Conservation (phyloP, 2,113 vertebrate genomes). For the Ceuthmochares aereus region DNA sequence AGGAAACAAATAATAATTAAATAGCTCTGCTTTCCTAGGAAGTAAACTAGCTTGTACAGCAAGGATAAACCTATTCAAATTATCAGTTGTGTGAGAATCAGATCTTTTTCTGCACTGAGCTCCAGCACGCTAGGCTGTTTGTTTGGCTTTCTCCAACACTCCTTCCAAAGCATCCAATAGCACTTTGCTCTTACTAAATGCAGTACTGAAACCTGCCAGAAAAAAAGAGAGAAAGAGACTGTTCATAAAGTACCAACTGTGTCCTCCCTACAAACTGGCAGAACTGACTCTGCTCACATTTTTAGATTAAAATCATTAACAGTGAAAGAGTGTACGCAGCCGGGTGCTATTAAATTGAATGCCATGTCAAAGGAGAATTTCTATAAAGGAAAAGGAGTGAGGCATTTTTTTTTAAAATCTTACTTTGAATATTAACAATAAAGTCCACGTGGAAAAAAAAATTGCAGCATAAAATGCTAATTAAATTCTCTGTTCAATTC, state of each 20-base stretch:
- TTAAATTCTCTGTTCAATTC: background rate
- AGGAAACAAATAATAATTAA: background rate
- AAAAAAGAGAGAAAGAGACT: slow-evolving; percentile 59
- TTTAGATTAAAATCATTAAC: slow-evolving; percentile 1
- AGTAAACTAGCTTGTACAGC: background rate
- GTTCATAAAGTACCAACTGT: slow-evolving; percentile 61
- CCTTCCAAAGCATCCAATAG: slow-evolving; percentile 65
- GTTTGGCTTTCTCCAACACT: slow-evolving; percentile 65
- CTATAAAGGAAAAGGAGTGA: background rate
- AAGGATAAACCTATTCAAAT: slow-evolving; percentile 11
- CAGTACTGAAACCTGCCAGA: slow-evolving; percentile 64
- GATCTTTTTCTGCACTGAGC: slow-evolving; percentile 46
- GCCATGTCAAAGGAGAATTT: background rate
- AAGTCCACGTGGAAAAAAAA: background rate
- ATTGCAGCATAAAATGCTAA: background rate
- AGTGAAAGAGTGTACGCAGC: background rate
- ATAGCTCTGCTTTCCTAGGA: background rate
- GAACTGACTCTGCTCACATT: slow-evolving; percentile 5
- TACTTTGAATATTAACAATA: background rate
- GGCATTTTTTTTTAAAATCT: background rate
- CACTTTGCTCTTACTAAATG: slow-evolving; percentile 55
- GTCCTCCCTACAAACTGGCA: slow-evolving; percentile 7
- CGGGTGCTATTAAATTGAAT: background rate
- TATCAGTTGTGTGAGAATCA: slow-evolving; percentile 28
- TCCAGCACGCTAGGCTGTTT: slow-evolving; percentile 52